Percentiles rank a stretch among this genome's conserved stretches.
These are phyloP conservation scores for Anniella stebbinsi DNA, from an alignment of 2,797 vertebrate species.

Conservation along the genomic window DNA sequence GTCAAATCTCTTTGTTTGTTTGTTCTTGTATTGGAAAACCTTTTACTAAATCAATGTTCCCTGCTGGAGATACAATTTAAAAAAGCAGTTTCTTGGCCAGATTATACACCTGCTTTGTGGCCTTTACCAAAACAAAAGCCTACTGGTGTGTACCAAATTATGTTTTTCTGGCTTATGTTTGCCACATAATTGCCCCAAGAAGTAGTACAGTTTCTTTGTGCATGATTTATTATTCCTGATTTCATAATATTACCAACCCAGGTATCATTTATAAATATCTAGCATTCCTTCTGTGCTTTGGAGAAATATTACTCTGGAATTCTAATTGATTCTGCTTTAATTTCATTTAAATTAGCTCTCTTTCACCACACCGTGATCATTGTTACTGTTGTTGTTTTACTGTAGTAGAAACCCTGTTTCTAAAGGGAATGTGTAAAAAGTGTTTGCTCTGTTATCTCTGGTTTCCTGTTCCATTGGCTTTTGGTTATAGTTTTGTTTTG, in stretches of 20 bases:
- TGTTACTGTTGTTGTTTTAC: background rate
- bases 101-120: background rate
- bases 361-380: background rate
- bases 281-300: background rate
- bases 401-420: background rate
- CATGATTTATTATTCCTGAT: conserved; percentile 6
- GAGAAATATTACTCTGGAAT: background rate
- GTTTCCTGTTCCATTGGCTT: background rate
- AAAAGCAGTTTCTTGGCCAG: conserved; percentile 1
- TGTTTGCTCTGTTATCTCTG: background rate
- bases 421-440: background rate
- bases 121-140: conserved; percentile 9
- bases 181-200: background rate
- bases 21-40: background rate
- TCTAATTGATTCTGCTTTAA: background rate
- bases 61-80: conserved; percentile 3
- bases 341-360: background rate
- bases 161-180: background rate
- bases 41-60: conserved; percentile 4
- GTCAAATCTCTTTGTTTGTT: background rate
- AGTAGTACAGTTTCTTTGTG: background rate
- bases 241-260: background rate
- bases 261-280: background rate
- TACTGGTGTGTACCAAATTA: background rate
- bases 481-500: conserved; percentile 10